Base-by-base conservation (phyloP, 1,140 invertebrate genomes). In the Trachelipus rathkii region DNA sequence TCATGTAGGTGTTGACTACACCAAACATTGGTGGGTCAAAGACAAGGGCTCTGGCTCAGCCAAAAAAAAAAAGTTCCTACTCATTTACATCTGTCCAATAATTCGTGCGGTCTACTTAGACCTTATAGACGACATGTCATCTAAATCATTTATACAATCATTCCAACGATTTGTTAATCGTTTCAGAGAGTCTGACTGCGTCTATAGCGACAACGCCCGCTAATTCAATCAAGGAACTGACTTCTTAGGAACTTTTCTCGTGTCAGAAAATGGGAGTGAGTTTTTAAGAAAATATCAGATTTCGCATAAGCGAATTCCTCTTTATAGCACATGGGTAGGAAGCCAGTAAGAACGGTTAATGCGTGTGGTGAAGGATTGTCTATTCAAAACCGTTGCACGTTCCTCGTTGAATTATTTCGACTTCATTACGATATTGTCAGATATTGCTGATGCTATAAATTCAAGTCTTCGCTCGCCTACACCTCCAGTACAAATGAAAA, bases 191-290 rank as follows among this genome's bases (percentile, higher is more conserved):
- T 10, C 72, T 0, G 15, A 45, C 9, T 23, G 24, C 0, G 10
- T 73, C 0, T 73, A 73, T 19, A 19, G 9, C 6, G 72, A 73
- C 45, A 73, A 73, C 23, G 72, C 72, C 53, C 71, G n/a, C 6
- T 19, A 2, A 33, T 73, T 45, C n/a, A 7, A 0, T 4, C 11
- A 19, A 21, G 46, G 33, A 0, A 60, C 13, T 10, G 19, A n/a
- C 13, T 13, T 73, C 3, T 21, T 53, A 43, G 67, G 13, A 23
- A 10, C 10, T 1, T 45, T 60, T 3, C 6, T 23, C 0, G 43
- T 44, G 0, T 46, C 53, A 8, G 21, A 73, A 53, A 8, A 15
- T 53, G 5, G 53, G 4, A 5, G n/a, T 4, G 72, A 53, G 3
- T n/a, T n/a, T 53, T 23, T 73, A 11, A 19, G 15, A n/a, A n/a